Evolutionary conservation across 2,797 vertebrate species (phyloP).

Genomic region (Oophaga sylvatica): DNA sequence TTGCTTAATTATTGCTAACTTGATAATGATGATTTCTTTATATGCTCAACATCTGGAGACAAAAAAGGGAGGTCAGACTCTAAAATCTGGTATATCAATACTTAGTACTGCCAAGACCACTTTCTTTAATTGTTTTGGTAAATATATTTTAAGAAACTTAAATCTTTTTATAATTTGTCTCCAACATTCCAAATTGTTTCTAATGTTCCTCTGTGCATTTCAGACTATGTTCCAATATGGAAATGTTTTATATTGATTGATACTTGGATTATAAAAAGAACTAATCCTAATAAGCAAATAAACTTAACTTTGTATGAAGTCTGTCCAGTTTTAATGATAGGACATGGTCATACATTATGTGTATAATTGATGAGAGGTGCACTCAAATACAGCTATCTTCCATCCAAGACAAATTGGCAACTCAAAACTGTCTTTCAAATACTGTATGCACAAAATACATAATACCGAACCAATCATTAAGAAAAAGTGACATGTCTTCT

Average conservation of each 20-base stretch:
- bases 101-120: not conserved
- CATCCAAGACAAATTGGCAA: not conserved
- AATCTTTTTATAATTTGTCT: constrained; percentile 13
- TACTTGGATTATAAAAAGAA: not conserved
- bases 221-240: not conserved
- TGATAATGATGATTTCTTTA: not conserved
- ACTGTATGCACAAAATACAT: too few species aligned
- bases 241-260: not conserved
- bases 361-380: not conserved
- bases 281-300: not conserved
- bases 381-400: not conserved
- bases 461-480: too few species aligned
- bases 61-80: not conserved
- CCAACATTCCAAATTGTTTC: not conserved
- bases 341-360: not conserved
- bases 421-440: not conserved
- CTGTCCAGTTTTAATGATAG: not conserved
- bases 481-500: too few species aligned
- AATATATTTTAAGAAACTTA: not conserved
- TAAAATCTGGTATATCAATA: constrained; percentile 10
- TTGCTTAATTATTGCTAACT: not conserved
- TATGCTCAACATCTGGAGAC: not conserved
- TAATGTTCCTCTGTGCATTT: not conserved
- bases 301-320: not conserved
- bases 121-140: constrained; percentile 22